Conservation (phyloP, 2,113 vertebrate genomes). For the Malurus melanocephalus region DNA sequence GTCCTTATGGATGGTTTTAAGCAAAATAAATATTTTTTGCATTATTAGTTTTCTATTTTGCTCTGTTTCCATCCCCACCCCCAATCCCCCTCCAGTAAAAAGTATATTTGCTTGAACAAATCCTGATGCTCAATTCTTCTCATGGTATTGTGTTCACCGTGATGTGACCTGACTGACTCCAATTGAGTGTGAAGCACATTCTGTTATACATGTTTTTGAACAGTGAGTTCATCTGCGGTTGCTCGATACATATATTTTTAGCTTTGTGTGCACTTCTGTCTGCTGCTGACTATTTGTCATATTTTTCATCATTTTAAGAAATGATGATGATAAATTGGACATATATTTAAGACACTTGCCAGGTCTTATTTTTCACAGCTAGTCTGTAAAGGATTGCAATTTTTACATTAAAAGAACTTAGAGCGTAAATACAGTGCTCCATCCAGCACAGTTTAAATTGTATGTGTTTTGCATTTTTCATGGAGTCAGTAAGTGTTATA, state of each 20-base stretch:
- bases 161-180: conserved; percentile 1
- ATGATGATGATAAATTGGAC: not conserved
- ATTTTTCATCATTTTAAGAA: not conserved
- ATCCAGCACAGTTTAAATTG: not conserved
- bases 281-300: not conserved
- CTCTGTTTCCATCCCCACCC: accelerated
- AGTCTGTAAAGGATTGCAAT: not conserved
- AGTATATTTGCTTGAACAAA: not conserved
- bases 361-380: not conserved
- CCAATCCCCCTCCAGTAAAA: accelerated
- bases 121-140: not conserved
- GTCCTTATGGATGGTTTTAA: not conserved
- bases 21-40: not conserved
- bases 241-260: not conserved
- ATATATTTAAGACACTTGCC: not conserved
- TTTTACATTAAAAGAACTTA: not conserved
- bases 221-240: not conserved
- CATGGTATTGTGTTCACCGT: not conserved
- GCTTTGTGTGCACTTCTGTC: not conserved
- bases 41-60: not conserved
- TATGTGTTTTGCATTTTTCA: conserved; percentile 23
- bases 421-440: not conserved
- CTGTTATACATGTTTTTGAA: not conserved
- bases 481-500: not conserved
- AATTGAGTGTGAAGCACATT: conserved; percentile 5